phyloP scores from a whole-genome alignment of 2,888 invertebrate genomes.

The Melanophora roralis region DNA sequence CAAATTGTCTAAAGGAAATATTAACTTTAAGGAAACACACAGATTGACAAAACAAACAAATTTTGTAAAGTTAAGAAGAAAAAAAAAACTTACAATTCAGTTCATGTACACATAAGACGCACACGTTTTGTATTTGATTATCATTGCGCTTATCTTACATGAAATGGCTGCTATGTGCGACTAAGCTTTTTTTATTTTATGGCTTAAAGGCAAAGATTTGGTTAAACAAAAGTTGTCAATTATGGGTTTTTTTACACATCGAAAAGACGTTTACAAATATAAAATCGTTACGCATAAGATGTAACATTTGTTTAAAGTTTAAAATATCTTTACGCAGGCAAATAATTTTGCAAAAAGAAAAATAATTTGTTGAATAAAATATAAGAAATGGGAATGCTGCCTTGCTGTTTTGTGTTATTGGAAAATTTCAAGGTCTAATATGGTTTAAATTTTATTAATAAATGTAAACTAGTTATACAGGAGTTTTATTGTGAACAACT shows the following conservation, averaged over 20 bases:
- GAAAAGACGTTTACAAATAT: neutral
- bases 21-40: constrained; percentile 21
- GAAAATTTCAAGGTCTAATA: too few relatives aligned
- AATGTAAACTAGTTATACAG: too few relatives aligned
- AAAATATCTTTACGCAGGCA: too few relatives aligned
- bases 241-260: constrained; percentile 1
- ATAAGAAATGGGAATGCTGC: too few relatives aligned
- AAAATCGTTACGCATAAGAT: too few relatives aligned
- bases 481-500: too few relatives aligned
- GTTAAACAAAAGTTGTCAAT: constrained; percentile 1
- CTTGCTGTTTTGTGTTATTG: too few relatives aligned
- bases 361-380: too few relatives aligned
- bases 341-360: too few relatives aligned
- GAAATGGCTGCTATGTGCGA: neutral
- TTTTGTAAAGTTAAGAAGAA: neutral
- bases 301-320: too few relatives aligned
- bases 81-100: neutral
- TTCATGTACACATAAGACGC: neutral
- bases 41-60: neutral
- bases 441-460: too few relatives aligned
- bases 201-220: constrained; percentile 31
- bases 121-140: neutral
- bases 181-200: neutral
- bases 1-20: constrained; percentile 1
- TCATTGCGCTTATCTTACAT: too few relatives aligned